Base-by-base conservation (phyloP, 2,113 vertebrate genomes). In the Thalassarche chlororhynchos region DNA sequence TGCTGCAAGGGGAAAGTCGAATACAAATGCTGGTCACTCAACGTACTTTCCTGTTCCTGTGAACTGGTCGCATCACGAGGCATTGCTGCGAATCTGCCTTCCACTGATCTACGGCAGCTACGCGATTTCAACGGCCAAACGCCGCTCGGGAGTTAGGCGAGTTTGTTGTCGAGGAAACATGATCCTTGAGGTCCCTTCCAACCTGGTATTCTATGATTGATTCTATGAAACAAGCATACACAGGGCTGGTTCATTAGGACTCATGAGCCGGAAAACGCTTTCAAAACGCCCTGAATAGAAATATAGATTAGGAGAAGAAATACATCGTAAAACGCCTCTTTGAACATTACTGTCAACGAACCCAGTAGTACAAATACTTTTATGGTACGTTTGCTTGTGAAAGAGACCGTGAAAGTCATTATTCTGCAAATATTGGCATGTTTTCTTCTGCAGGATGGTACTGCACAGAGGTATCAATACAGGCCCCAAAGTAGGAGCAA, bases 51-150 rank as follows among this genome's bases (percentile, higher is more conserved):
- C 24, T 38, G 5, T 19, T 81, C 49, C 58, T 47, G 62, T 5
- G 69, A 47, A 9, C 2, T 17, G 64, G 28, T 20, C 26, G 8
- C 5, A 1, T 4, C 29, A 3, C 0, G 6, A 44, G 38, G 71
- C 78, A 21, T 17, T 46, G 72, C 60, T 42, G 5, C 8, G 44
- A 17, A 6, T 4, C 32, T 64, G 60, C 58, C n/a, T 34, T 23
- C 17, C 34, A 1, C 65, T 12, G 60, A 62, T 5, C 72, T 11
- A 7, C 80, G 36, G 51, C 55, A 64, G 60, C 32, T 7, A 8
- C 1, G 1, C 2, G 8, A 24, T 31, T 16, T 25, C 68, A 32
- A 1, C 61, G 20, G 64, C 47, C 84, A 75, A 47, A 18, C 1
- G 2, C 58, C 26, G 52, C 77, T 25, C 31, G n/a, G 34, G 61